Evolutionary conservation across 2,888 invertebrate genomes (phyloP).

Genomic region (Acanthosepion esculentum): DNA sequence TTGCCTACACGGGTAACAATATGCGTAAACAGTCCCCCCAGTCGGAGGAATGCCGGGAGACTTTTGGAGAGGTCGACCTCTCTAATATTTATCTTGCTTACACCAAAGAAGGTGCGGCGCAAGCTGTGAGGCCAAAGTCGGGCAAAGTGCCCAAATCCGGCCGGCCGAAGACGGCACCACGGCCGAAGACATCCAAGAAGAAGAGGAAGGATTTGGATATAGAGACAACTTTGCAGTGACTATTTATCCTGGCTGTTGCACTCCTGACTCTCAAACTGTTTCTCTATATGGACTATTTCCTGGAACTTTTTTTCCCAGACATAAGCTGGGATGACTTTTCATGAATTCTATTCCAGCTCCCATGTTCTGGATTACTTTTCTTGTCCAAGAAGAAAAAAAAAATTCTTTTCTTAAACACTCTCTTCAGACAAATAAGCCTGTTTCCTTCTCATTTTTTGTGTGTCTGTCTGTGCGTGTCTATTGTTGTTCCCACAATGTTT

Average conservation of each 20-base stretch:
- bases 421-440: too few relatives aligned
- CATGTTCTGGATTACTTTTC: too few relatives aligned
- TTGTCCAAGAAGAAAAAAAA: too few relatives aligned
- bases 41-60: slow-evolving; percentile 73
- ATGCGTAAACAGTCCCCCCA: slow-evolving; percentile 83
- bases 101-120: slow-evolving; percentile 79
- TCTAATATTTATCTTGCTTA: slow-evolving; percentile 83
- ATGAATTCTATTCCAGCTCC: neutral
- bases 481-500: too few relatives aligned
- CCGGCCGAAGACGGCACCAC: slow-evolving; percentile 66
- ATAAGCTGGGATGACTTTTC: neutral
- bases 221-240: slow-evolving; percentile 64
- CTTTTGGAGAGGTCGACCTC: slow-evolving; percentile 80
- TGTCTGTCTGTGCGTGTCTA: too few relatives aligned
- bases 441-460: too few relatives aligned
- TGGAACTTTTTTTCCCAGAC: slow-evolving; percentile 12
- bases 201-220: slow-evolving; percentile 62
- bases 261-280: slow-evolving; percentile 57
- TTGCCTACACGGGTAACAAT: slow-evolving; percentile 99
- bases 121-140: slow-evolving; percentile 77
- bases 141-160: slow-evolving; percentile 70
- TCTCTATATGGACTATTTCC: slow-evolving; percentile 49
- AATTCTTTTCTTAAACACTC: too few relatives aligned
- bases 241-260: slow-evolving; percentile 56
- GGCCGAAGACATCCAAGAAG: slow-evolving; percentile 74